Evolutionary conservation across 2,113 vertebrate genomes (phyloP).

Genomic region (Nothobranchius kuhntae): DNA sequence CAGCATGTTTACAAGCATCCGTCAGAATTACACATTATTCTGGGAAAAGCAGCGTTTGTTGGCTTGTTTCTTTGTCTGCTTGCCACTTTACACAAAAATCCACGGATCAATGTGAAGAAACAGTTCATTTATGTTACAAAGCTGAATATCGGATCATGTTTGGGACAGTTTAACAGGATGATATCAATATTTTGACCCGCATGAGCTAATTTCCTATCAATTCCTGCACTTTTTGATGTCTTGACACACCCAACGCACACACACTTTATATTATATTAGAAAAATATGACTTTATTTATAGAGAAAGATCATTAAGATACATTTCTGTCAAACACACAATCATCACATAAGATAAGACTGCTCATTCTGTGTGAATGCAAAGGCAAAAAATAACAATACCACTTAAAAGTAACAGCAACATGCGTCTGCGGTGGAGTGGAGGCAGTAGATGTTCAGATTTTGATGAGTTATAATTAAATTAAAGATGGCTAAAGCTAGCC

Average conservation of each 20-base stretch:
- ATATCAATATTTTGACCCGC: no score
- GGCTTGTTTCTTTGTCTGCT: no score
- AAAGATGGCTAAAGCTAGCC: conserved; percentile 15
- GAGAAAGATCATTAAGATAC: conserved; percentile 87
- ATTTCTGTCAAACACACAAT: conserved; percentile 76
- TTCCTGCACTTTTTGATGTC: no score
- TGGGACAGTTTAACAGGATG: no score
- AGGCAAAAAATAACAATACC: conserved; percentile 50
- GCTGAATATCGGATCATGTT: no score
- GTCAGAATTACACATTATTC: no score
- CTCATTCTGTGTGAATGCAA: conserved; percentile 65
- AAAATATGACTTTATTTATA: conserved; percentile 99
- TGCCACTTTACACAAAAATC: not conserved
- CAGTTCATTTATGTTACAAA: no score
- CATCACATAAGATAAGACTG: conserved; percentile 73
- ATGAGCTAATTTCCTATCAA: no score
- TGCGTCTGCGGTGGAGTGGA: not conserved
- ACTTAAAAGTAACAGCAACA: conserved; percentile 19
- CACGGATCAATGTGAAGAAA: no score
- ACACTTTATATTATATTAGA: conserved; percentile 76
- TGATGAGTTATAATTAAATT: conserved; percentile 16
- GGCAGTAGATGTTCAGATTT: not conserved
- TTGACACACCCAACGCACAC: not conserved
- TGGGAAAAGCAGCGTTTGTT: no score
- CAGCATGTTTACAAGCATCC: no score